Conservation (phyloP, 2,888 invertebrate species). For the Colletes collaris region DNA sequence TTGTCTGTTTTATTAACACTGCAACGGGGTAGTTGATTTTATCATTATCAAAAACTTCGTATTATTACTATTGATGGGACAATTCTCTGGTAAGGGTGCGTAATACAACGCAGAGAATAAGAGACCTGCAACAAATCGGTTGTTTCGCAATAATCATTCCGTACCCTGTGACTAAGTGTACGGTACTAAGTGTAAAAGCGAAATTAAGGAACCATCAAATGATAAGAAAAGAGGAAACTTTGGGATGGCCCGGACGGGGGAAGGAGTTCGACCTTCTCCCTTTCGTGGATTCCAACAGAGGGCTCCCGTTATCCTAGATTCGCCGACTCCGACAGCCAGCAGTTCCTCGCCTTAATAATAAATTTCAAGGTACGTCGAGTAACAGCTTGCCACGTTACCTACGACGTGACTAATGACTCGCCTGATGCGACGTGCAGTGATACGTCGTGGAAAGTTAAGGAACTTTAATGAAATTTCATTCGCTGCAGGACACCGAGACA, state of each 20-base stretch:
- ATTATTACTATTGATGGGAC: no score
- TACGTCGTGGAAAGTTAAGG: slow-evolving; percentile 25
- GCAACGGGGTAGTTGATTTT: slow-evolving; percentile 20
- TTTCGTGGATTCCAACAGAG: slow-evolving; percentile 1
- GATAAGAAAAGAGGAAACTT: no score
- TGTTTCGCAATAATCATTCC: no score
- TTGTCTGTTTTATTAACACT: slow-evolving; percentile 29
- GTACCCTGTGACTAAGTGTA: no score
- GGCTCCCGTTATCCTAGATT: neutral
- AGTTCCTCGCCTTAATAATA: slow-evolving; percentile 34
- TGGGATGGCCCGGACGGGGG: no score
- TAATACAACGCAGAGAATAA: no score
- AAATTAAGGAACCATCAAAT: no score
- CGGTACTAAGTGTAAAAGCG: no score
- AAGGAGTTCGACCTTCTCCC: slow-evolving; percentile 4
- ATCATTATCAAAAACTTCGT: neutral
- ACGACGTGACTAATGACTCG: slow-evolving; percentile 37
- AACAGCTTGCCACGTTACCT: slow-evolving; percentile 8
- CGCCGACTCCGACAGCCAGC: neutral
- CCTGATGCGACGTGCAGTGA: slow-evolving; percentile 20
- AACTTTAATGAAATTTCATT: slow-evolving; percentile 51
- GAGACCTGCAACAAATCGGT: no score
- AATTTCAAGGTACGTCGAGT: slow-evolving; percentile 34
- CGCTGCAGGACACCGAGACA: neutral
- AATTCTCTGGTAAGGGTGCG: no score